phyloP scores from a whole-genome alignment of 1,140 invertebrate species.

The Ladona fulva region DNA sequence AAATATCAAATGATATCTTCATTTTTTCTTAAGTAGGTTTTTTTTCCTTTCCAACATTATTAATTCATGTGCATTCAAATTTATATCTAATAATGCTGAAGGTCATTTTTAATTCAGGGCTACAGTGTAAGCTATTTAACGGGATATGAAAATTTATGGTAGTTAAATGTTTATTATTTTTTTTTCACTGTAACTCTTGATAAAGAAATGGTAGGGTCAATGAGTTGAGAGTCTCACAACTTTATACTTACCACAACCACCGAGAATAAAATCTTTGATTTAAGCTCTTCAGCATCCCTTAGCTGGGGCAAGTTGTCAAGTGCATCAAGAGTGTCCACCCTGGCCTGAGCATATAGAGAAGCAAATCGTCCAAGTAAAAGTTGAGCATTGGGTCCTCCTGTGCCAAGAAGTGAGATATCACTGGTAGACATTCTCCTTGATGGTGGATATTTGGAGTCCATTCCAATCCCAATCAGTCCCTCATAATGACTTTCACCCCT shows the following conservation, averaged over 20 bases:
- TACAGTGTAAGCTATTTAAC: no score
- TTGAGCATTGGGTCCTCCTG: conserved; percentile 27
- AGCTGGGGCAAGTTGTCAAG: conserved; percentile 68
- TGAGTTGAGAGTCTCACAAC: no score
- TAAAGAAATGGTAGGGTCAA: no score
- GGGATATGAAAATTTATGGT: no score
- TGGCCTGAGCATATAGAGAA: conserved; percentile 71
- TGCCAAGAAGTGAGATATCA: conserved; percentile 27
- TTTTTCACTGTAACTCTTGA: no score
- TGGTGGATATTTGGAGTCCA: neutral
- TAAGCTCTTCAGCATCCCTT: conserved; percentile 71
- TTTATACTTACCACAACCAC: conserved; percentile 79
- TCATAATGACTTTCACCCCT: conserved; percentile 36
- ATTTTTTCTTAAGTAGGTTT: no score
- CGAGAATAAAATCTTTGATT: conserved; percentile 89
- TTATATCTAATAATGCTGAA: no score
- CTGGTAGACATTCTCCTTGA: neutral
- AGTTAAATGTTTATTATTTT: no score
- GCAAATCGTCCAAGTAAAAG: conserved; percentile 67
- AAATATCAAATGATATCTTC: no score
- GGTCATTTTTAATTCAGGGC: no score
- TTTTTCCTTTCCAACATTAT: no score
- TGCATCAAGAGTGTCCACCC: conserved; percentile 75
- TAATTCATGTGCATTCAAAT: no score
- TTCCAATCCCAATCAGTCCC: conserved; percentile 14